Conservation (phyloP, 2,888 invertebrate genomes). For the Sthenelais limicola region DNA sequence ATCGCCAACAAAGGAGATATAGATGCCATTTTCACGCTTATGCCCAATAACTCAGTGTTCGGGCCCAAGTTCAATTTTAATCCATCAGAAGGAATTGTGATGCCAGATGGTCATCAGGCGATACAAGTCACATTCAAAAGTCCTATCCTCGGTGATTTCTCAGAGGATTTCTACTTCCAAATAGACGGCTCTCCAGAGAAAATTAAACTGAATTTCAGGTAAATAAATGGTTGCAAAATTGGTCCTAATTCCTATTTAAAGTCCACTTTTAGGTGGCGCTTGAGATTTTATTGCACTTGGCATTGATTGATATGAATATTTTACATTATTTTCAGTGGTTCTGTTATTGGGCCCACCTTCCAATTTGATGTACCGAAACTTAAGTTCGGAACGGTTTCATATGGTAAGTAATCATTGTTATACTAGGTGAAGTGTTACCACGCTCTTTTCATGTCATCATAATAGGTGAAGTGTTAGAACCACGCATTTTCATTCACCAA, state of each 20-base stretch:
- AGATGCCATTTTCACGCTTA: conserved; percentile 70
- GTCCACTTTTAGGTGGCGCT: not conserved
- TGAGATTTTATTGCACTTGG: not conserved
- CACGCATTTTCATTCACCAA: too few relatives aligned
- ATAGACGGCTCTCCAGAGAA: conserved; percentile 69
- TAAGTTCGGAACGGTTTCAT: conserved; percentile 71
- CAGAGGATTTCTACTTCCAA: conserved; percentile 69
- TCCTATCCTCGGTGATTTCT: conserved; percentile 70
- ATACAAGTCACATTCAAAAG: conserved; percentile 69
- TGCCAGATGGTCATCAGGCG: conserved; percentile 71
- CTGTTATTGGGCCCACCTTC: conserved; percentile 72
- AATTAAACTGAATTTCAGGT: conserved; percentile 65
- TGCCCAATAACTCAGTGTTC: conserved; percentile 64
- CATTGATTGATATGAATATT: too few relatives aligned
- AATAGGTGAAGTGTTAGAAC: too few relatives aligned
- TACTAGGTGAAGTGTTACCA: too few relatives aligned
- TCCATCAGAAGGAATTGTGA: conserved; percentile 70
- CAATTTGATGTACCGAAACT: conserved; percentile 71
- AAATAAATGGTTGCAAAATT: conserved; percentile 48
- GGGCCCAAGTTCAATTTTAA: conserved; percentile 70
- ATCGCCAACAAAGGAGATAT: conserved; percentile 72
- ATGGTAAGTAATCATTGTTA: conserved; percentile 65
- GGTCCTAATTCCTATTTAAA: too few relatives aligned
- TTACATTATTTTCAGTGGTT: conserved; percentile 65
- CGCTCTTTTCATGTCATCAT: too few relatives aligned